These are phyloP conservation scores for Spondyliosoma cantharus DNA, from an alignment of 2,797 vertebrate genomes.

Conservation along the genomic window DNA sequence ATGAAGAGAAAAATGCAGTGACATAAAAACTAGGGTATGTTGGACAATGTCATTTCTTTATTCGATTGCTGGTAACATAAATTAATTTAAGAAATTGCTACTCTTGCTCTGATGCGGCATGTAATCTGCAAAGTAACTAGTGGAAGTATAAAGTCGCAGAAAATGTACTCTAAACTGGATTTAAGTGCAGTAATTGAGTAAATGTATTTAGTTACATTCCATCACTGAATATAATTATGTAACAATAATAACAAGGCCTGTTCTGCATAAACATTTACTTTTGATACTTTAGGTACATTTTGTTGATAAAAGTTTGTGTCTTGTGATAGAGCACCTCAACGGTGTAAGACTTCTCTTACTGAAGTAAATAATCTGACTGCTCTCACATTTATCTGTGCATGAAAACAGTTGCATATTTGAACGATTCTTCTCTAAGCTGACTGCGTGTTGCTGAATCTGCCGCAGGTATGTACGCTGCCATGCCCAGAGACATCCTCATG, in stretches of 20 bases:
- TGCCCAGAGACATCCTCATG: conserved; percentile 97
- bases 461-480: conserved; percentile 95
- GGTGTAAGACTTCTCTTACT: background rate
- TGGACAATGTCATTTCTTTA: too few species aligned
- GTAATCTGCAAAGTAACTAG: too few species aligned
- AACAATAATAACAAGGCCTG: background rate
- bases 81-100: too few species aligned
- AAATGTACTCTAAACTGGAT: too few species aligned
- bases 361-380: background rate
- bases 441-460: conserved; percentile 18
- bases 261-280: background rate
- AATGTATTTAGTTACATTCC: too few species aligned
- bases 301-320: background rate
- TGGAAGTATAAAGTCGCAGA: too few species aligned
- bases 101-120: too few species aligned
- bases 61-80: too few species aligned
- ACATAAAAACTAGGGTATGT: too few species aligned
- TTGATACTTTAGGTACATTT: background rate
- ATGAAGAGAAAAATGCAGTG: too few species aligned
- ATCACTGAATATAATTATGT: background rate
- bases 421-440: background rate
- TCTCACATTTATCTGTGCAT: background rate
- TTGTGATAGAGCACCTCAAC: background rate
- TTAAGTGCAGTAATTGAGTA: too few species aligned
- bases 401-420: background rate